A percentile compares a stretch with the other conserved stretches of the same genome.
These are phyloP conservation scores for Parambassis ranga DNA, from an alignment of 2,797 vertebrate genomes.

Conservation along the genomic window DNA sequence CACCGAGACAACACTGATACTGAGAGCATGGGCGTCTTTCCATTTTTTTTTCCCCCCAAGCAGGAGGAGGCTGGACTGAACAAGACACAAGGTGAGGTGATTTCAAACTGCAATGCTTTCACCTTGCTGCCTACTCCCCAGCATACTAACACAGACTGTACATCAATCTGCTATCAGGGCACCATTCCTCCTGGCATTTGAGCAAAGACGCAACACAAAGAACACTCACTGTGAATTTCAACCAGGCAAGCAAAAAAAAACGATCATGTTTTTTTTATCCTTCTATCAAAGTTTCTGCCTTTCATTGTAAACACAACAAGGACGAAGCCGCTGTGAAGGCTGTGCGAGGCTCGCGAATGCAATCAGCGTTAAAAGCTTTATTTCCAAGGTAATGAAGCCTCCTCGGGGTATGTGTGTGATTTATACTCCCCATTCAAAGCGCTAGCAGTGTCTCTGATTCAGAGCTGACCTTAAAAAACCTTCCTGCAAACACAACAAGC, in stretches of 20 bases:
- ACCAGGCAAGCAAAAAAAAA: conserved; percentile 12
- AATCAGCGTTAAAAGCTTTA: conserved; percentile 74
- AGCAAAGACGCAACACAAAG: conserved; percentile 47
- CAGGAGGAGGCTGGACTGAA: conserved; percentile 31
- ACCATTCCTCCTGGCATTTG: conserved; percentile 35
- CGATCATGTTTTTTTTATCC: conserved; percentile 11
- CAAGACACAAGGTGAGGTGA: conserved; percentile 21
- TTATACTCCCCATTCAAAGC: conserved; percentile 64
- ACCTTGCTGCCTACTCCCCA: conserved; percentile 2
- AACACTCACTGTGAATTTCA: conserved; percentile 37
- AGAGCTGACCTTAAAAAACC: conserved; percentile 62
- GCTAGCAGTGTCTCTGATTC: conserved; percentile 53
- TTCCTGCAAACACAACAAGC: too few species aligned
- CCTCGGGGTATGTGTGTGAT: conserved; percentile 63
- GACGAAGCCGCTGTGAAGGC: conserved; percentile 39
- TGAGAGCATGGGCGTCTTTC: conserved; percentile 56
- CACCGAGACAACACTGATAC: conserved; percentile 70
- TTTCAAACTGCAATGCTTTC: conserved; percentile 21
- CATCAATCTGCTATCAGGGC: conserved; percentile 29
- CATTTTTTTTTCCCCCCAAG: too few species aligned
- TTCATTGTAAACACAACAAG: conserved; percentile 39
- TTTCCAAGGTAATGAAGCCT: conserved; percentile 70
- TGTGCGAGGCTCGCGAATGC: conserved; percentile 10
- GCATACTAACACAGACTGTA: conserved; percentile 26
- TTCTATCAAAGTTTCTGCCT: conserved; percentile 16